A percentile compares a stretch with the other conserved stretches of the same genome.
These are phyloP conservation scores for Ammodytes dubius DNA, from an alignment of 2,113 vertebrate species.

Conservation along the genomic window DNA sequence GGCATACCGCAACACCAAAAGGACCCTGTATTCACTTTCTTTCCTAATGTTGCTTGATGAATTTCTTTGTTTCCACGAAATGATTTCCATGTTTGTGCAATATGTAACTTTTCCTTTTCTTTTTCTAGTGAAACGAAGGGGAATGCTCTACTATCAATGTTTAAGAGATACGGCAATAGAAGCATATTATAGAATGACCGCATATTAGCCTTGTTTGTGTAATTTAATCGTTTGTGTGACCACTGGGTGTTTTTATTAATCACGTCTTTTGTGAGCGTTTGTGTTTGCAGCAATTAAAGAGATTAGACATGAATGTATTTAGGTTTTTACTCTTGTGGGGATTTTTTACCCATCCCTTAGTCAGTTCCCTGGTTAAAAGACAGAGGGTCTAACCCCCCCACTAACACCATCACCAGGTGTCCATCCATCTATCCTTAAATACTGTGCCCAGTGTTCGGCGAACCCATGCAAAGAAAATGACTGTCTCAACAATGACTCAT, in stretches of 20 bases:
- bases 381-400: not conserved
- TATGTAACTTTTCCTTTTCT: slow-evolving; percentile 59
- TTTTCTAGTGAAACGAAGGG: slow-evolving; percentile 51
- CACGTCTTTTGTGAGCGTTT: slow-evolving; percentile 44
- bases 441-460: slow-evolving; percentile 5
- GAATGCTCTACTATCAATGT: slow-evolving; percentile 33
- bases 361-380: slow-evolving; percentile 54
- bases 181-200: slow-evolving; percentile 38
- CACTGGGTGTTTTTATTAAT: slow-evolving; percentile 73
- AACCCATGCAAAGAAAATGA: slow-evolving; percentile 27
- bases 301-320: slow-evolving; percentile 61
- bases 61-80: slow-evolving; percentile 35
- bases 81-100: slow-evolving; percentile 72
- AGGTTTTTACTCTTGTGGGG: slow-evolving; percentile 14
- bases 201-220: slow-evolving; percentile 38
- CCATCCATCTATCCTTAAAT: slow-evolving; percentile 17
- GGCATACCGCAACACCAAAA: slow-evolving; percentile 53
- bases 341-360: slow-evolving; percentile 5
- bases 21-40: slow-evolving; percentile 33
- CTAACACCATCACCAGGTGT: slow-evolving; percentile 10
- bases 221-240: slow-evolving; percentile 73
- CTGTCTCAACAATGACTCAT: slow-evolving; percentile 7
- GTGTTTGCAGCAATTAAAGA: slow-evolving; percentile 45
- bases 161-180: slow-evolving; percentile 32
- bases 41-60: slow-evolving; percentile 44